These are phyloP conservation scores for Prostheceraeus crozeri DNA, from an alignment of 2,888 invertebrate genomes.

Conservation along the genomic window DNA sequence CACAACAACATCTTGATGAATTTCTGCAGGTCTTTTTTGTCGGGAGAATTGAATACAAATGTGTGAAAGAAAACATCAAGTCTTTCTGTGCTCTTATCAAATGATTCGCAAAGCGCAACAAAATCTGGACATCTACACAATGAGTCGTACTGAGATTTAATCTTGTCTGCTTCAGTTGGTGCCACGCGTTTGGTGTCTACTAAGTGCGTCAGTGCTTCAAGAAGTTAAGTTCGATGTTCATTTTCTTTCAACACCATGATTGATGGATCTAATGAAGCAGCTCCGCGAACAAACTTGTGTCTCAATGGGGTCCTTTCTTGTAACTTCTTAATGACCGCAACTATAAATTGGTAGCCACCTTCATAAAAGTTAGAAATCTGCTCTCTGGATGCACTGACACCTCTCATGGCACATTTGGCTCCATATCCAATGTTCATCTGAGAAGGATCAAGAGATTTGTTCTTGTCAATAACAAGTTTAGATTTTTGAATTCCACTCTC, in stretches of 20 bases:
- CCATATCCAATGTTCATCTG: slow-evolving; percentile 12
- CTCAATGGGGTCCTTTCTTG: slow-evolving; percentile 4
- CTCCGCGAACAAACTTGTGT: slow-evolving; percentile 15
- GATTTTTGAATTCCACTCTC: too few species aligned
- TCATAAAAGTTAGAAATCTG: slow-evolving; percentile 2
- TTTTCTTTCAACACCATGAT: not conserved
- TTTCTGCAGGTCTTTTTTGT: not conserved
- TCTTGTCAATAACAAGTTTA: slow-evolving; percentile 7
- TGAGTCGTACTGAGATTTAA: slow-evolving; percentile 11
- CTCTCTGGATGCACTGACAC: slow-evolving; percentile 1
- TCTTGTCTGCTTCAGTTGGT: slow-evolving; percentile 8
- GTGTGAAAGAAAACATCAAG: slow-evolving; percentile 21
- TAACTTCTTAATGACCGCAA: slow-evolving; percentile 6
- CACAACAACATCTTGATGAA: slow-evolving; percentile 7
- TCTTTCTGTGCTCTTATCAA: not conserved
- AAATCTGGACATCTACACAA: slow-evolving; percentile 7
- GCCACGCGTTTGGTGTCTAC: not conserved
- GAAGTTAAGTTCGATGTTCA: slow-evolving; percentile 18
- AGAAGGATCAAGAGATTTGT: slow-evolving; percentile 1
- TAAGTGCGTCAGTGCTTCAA: slow-evolving; percentile 15
- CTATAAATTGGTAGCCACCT: not conserved
- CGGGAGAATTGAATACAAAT: not conserved
- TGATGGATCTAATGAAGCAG: slow-evolving; percentile 14
- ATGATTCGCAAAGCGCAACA: slow-evolving; percentile 1
- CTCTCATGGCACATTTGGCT: not conserved